A percentile compares a stretch with the other conserved stretches of the same genome.
Conservation (phyloP, 2,888 invertebrate genomes). For the Tinea pellionella region DNA sequence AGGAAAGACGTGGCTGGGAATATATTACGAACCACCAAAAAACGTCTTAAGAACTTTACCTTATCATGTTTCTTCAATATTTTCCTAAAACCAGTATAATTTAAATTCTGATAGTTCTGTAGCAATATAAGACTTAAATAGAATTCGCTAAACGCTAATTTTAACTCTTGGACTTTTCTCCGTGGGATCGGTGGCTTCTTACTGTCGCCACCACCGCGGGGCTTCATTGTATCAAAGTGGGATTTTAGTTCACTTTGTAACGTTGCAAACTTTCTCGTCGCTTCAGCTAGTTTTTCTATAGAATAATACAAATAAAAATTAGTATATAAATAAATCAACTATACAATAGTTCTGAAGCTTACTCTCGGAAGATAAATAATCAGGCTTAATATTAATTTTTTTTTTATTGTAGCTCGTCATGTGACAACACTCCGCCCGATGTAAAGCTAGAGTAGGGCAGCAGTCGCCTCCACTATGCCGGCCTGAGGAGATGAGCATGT, state of each 20-base stretch:
- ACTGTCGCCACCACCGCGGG: constrained; percentile 49
- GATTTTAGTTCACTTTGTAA: constrained; percentile 87
- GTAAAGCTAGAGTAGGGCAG: too few species aligned
- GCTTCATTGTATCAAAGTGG: constrained; percentile 67
- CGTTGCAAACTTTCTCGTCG: constrained; percentile 92
- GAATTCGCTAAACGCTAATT: constrained; percentile 98
- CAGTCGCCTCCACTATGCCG: too few species aligned
- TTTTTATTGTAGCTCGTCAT: too few species aligned
- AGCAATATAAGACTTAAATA: constrained; percentile 95
- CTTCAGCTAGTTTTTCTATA: constrained; percentile 96
- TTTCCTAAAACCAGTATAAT: constrained; percentile 98
- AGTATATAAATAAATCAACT: too few species aligned
- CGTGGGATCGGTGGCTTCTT: constrained; percentile 72
- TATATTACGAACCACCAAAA: too few species aligned
- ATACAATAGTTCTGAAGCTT: too few species aligned
- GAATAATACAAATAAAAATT: constrained; percentile 20
- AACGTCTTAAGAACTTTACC: too few species aligned
- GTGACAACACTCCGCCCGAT: too few species aligned
- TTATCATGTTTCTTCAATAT: constrained; percentile 99
- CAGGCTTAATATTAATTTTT: too few species aligned
- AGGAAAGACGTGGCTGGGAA: too few species aligned
- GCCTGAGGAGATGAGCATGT: too few species aligned
- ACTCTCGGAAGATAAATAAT: too few species aligned
- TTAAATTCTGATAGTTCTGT: constrained; percentile 98
- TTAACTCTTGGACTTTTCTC: constrained; percentile 89